A percentile compares a stretch with the other conserved stretches of the same genome.
Evolutionary conservation across 2,797 vertebrate genomes (phyloP).

Genomic region (Microhierax caerulescens): DNA sequence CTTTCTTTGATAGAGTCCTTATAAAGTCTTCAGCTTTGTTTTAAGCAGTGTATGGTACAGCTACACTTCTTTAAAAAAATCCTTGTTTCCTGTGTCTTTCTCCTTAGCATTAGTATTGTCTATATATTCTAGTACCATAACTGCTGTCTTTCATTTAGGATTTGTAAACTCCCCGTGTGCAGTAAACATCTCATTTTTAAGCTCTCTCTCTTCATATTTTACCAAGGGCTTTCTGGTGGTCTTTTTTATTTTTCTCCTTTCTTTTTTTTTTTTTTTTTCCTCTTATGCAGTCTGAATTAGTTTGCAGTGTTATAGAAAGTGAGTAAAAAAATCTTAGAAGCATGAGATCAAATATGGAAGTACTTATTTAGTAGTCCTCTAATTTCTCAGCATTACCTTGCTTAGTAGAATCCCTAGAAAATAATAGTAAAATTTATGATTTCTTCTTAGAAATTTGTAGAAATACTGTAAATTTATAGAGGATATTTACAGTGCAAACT

Average conservation of each 20-base stretch:
- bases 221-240: accelerated
- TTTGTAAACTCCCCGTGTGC: background rate
- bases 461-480: background rate
- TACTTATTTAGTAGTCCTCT: background rate
- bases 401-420: background rate
- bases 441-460: background rate
- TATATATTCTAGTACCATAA: background rate
- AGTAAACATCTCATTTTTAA: constrained; percentile 16
- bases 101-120: background rate
- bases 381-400: background rate
- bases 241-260: background rate
- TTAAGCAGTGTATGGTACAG: background rate
- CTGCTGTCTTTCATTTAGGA: constrained; percentile 29
- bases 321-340: background rate
- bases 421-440: background rate
- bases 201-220: background rate
- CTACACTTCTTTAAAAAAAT: background rate
- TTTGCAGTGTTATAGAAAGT: background rate
- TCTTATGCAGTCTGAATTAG: background rate
- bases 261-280: accelerated
- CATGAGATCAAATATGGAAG: background rate
- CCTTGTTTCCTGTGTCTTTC: background rate
- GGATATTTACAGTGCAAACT: background rate
- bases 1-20: background rate
- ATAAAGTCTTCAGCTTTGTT: background rate